A percentile compares a stretch with the other conserved stretches of the same genome.
Evolutionary conservation across 2,888 invertebrate genomes (phyloP).

Genomic region (Plusia festucae): DNA sequence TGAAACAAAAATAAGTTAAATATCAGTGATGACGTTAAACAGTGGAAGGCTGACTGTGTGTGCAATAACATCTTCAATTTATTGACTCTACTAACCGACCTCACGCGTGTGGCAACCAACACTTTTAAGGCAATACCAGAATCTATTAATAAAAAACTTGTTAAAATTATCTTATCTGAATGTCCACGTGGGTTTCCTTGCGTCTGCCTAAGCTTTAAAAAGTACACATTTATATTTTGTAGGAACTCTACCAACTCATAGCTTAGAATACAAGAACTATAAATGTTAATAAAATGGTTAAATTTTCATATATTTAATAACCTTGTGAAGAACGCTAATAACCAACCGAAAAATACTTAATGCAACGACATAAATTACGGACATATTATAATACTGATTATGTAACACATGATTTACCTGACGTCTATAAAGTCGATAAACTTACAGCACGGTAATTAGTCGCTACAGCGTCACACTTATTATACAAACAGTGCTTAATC

Average conservation of each 20-base stretch:
- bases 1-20: conserved; percentile 4
- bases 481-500: not conserved
- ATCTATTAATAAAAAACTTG: not conserved
- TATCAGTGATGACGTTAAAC: conserved; percentile 1
- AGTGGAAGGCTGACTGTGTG: conserved; percentile 1
- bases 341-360: too few relatives aligned
- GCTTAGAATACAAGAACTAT: too few relatives aligned
- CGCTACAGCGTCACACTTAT: not conserved
- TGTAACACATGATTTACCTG: not conserved
- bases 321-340: too few relatives aligned
- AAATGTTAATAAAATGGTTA: too few relatives aligned
- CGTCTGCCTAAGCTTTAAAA: too few relatives aligned
- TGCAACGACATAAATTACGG: too few relatives aligned
- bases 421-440: not conserved
- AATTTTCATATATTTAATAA: too few relatives aligned
- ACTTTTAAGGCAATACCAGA: conserved; percentile 3
- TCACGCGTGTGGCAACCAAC: conserved; percentile 1
- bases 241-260: too few relatives aligned
- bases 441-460: not conserved
- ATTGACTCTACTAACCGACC: conserved; percentile 2
- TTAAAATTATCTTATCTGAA: not conserved
- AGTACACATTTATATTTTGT: too few relatives aligned
- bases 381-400: too few relatives aligned
- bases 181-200: not conserved
- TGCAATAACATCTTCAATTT: conserved; percentile 4